Conservation (phyloP, 2,113 vertebrate genomes). For the Psophia crepitans region DNA sequence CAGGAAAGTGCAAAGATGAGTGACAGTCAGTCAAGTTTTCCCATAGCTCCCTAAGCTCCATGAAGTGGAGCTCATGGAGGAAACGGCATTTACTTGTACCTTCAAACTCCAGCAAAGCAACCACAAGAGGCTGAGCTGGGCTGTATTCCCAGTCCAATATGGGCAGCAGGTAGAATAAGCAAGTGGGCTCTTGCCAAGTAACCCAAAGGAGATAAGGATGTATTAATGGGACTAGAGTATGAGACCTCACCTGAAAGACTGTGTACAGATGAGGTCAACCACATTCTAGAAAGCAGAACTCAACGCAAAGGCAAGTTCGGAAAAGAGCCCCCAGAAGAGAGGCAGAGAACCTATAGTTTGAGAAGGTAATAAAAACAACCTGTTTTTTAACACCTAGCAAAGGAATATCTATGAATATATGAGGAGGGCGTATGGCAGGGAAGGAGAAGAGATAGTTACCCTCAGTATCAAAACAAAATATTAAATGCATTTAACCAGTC, state of each 20-base stretch:
- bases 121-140: neutral
- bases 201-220: neutral
- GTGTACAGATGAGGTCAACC: neutral
- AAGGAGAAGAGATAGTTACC: neutral
- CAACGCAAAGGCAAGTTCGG: neutral
- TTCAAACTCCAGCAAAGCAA: neutral
- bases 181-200: neutral
- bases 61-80: neutral
- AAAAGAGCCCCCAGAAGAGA: neutral
- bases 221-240: neutral
- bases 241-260: neutral
- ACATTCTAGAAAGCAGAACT: neutral
- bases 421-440: neutral
- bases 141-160: neutral
- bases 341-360: neutral
- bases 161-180: neutral
- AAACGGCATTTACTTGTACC: neutral
- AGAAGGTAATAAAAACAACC: neutral
- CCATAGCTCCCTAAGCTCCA: neutral
- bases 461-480: neutral
- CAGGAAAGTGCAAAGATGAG: neutral
- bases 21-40: neutral
- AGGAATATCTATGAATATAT: neutral
- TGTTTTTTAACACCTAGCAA: neutral
- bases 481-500: neutral